phyloP scores from a whole-genome alignment of 2,797 vertebrate species.

The Eleutherodactylus coqui region DNA sequence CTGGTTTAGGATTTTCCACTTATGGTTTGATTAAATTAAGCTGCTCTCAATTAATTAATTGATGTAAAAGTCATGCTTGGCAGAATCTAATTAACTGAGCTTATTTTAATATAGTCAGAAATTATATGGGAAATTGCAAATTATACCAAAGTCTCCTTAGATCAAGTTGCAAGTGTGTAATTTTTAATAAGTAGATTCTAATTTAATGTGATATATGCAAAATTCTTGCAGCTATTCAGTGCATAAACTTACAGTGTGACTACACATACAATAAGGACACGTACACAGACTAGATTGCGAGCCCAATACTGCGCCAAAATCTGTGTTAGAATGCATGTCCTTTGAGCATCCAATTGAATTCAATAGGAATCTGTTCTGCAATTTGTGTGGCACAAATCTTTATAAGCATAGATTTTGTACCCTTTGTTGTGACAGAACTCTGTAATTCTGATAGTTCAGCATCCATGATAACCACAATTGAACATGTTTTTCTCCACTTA shows the following conservation, averaged over 20 bases:
- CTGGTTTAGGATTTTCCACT: conserved; percentile 14
- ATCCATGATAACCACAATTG: no score
- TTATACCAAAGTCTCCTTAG: neutral
- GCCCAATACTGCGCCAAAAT: no score
- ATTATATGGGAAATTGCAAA: neutral
- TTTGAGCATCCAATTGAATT: no score
- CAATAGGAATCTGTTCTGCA: no score
- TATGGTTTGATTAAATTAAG: neutral
- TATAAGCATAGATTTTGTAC: no score
- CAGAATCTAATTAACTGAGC: conserved; percentile 1
- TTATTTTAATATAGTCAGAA: neutral
- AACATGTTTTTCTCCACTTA: no score
- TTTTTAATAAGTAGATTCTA: neutral
- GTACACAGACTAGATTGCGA: no score
- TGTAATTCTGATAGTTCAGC: no score
- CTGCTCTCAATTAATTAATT: conserved; percentile 1
- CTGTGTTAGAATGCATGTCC: no score
- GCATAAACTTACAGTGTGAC: neutral
- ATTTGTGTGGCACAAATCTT: no score
- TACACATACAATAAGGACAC: neutral
- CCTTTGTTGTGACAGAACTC: no score
- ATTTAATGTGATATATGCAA: neutral
- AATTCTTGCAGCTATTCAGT: neutral
- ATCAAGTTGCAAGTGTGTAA: neutral
- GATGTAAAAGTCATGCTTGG: conserved; percentile 22